Percentiles rank a stretch among this genome's conserved stretches.
Evolutionary conservation across 2,113 vertebrate genomes (phyloP).

Genomic region (Ceyx cyanopectus): DNA sequence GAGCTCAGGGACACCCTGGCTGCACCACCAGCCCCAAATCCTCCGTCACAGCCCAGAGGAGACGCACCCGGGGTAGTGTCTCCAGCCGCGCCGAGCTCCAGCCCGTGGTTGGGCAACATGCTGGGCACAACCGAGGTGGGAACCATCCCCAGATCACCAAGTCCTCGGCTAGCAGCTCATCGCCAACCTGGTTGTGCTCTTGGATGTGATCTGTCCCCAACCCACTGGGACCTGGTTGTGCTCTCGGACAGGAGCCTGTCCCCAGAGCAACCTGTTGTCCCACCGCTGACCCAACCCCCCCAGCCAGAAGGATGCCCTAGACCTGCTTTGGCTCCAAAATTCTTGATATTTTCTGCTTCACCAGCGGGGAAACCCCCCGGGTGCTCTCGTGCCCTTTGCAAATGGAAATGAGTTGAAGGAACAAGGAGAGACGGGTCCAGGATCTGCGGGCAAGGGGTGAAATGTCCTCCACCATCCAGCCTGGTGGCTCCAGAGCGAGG

Average conservation of each 20-base stretch:
- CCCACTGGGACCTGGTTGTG: too few relatives aligned
- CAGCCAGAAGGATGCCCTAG: rapidly evolving
- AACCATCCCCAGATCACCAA: rapidly evolving
- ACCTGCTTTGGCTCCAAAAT: neutral
- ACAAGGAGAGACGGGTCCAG: neutral
- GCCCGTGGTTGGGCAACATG: neutral
- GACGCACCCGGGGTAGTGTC: rapidly evolving
- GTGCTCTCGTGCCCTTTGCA: rapidly evolving
- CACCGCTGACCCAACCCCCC: rapidly evolving
- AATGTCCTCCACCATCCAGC: neutral
- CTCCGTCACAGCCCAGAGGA: rapidly evolving
- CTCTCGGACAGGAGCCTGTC: neutral
- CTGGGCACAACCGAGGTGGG: neutral
- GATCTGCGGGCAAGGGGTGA: neutral
- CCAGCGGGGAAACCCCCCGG: rapidly evolving
- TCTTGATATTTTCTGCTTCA: rapidly evolving
- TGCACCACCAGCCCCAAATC: neutral
- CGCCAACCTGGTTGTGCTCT: neutral
- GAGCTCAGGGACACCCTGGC: rapidly evolving
- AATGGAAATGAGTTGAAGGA: neutral
- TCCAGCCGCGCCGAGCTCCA: neutral
- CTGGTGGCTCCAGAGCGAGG: neutral
- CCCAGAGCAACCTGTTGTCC: neutral
- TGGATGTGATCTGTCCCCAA: neutral
- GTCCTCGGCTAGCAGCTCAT: rapidly evolving